Evolutionary conservation across 2,797 vertebrate species (phyloP).

Genomic region (Rhinichthys osculus): DNA sequence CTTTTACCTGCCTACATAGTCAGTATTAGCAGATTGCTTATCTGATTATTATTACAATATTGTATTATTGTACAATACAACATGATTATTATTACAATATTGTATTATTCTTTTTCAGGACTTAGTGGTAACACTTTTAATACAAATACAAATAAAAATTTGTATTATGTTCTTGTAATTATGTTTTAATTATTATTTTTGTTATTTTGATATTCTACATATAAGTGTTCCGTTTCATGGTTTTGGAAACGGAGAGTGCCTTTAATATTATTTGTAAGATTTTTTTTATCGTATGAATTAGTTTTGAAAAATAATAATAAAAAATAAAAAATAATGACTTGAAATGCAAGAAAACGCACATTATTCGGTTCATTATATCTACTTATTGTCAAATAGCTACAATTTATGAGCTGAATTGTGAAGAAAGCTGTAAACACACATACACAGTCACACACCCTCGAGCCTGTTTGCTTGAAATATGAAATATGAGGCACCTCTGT

Average conservation of each 20-base stretch:
- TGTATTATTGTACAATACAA: too few relatives aligned
- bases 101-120: too few relatives aligned
- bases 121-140: background rate
- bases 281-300: background rate
- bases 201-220: background rate
- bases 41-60: too few relatives aligned
- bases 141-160: background rate
- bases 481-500: conserved; percentile 38
- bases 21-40: too few relatives aligned
- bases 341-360: background rate
- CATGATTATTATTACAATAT: too few relatives aligned
- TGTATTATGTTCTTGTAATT: background rate
- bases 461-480: conserved; percentile 49
- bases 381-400: background rate
- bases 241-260: background rate
- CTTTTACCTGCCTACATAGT: background rate
- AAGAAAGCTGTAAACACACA: conserved; percentile 10
- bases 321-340: background rate
- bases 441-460: background rate
- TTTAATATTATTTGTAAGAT: background rate
- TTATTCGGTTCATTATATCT: background rate
- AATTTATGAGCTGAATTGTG: conserved; percentile 9
- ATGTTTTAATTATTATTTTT: background rate
- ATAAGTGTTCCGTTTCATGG: background rate
- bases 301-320: background rate